Percentiles rank a stretch among this genome's conserved stretches.
Conservation (phyloP, 92 coral and sea anemone genomes). For the Parazoanthus darwini region DNA sequence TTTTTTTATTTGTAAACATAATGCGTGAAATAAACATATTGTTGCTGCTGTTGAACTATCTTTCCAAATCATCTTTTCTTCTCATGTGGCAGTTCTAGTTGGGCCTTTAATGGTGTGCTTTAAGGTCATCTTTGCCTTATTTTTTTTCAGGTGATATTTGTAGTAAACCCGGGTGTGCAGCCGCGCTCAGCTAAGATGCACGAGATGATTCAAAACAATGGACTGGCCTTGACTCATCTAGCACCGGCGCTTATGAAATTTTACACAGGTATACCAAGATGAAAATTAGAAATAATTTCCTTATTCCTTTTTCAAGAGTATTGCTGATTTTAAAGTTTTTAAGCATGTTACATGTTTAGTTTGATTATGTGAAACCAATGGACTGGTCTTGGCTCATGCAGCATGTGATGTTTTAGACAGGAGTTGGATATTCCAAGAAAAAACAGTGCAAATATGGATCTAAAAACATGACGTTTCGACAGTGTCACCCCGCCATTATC, state of each 20-base stretch:
- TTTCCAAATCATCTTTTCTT: neutral
- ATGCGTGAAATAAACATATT: no score
- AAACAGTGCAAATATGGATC: no score
- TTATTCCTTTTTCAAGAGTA: neutral
- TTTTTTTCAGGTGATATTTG: constrained; percentile 81
- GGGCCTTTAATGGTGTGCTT: neutral
- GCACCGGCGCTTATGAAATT: constrained; percentile 96
- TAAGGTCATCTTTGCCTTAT: neutral
- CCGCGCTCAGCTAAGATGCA: constrained; percentile 83
- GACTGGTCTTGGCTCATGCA: neutral
- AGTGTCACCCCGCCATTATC: no score
- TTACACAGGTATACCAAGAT: constrained; percentile 73
- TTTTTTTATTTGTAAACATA: no score
- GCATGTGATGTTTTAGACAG: neutral
- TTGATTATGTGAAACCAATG: neutral
- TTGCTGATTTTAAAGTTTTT: neutral
- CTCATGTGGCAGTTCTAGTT: neutral
- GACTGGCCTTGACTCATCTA: constrained; percentile 68
- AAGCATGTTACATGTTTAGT: neutral
- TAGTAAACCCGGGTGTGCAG: constrained; percentile 87
- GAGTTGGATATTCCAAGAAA: neutral
- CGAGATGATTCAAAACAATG: constrained; percentile 82
- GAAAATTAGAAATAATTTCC: neutral
- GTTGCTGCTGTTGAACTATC: no score
- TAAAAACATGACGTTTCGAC: no score